Evolutionary conservation across 1,140 invertebrate genomes (phyloP).

Genomic region (Battus philenor): DNA sequence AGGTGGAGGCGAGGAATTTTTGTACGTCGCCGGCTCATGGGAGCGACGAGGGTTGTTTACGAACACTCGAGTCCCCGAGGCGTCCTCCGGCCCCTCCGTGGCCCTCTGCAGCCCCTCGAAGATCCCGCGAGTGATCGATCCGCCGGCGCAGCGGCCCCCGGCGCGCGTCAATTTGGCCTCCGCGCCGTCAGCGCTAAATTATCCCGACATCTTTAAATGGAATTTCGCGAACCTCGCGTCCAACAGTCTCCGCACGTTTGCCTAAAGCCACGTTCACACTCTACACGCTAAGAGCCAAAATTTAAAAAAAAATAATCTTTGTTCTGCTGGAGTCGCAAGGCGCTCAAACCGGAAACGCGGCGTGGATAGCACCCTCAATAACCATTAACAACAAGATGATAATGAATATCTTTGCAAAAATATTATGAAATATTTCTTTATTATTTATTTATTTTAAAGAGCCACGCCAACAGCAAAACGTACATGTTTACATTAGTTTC

Average conservation of each 20-base stretch:
- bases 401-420: too few species aligned
- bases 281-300: not conserved
- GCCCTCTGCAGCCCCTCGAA: constrained; percentile 6
- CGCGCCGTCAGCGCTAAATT: constrained; percentile 73
- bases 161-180: constrained; percentile 66
- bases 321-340: too few species aligned
- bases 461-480: too few species aligned
- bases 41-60: constrained; percentile 36
- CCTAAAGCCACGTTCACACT: constrained; percentile 20
- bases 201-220: constrained; percentile 73
- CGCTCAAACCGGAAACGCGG: too few species aligned
- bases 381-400: too few species aligned
- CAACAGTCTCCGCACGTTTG: constrained; percentile 46
- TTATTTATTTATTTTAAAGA: too few species aligned
- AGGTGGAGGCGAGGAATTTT: constrained; percentile 4
- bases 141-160: constrained; percentile 41
- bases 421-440: too few species aligned
- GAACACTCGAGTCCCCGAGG: constrained; percentile 34
- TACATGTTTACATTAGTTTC: too few species aligned
- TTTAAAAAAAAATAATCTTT: too few species aligned
- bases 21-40: constrained; percentile 4
- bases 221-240: constrained; percentile 60
- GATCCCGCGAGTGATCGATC: constrained; percentile 46
- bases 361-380: too few species aligned
- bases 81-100: constrained; percentile 15